phyloP scores from a whole-genome alignment of 2,797 vertebrate species.

The Premnoplex brunnescens region DNA sequence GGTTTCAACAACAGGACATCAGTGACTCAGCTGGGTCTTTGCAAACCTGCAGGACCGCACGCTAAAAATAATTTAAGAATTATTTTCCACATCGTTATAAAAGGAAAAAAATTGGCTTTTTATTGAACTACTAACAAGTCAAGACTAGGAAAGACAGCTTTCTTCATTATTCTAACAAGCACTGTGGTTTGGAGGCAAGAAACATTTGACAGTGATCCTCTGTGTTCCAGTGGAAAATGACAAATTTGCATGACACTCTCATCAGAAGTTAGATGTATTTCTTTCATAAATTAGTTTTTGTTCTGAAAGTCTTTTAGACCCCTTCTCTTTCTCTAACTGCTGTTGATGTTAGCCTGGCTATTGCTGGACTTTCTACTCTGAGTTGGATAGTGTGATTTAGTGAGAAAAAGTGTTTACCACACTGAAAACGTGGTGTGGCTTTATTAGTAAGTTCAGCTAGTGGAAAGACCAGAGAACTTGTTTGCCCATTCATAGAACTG shows the following conservation, averaged over 20 bases:
- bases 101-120: neutral
- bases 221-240: neutral
- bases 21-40: neutral
- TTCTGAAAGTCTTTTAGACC: neutral
- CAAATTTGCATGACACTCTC: fast-evolving
- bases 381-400: neutral
- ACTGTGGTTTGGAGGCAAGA: neutral
- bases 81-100: neutral
- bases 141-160: neutral
- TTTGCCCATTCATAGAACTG: conserved; percentile 1
- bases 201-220: neutral
- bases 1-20: neutral
- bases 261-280: neutral
- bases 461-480: conserved; percentile 22
- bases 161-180: neutral
- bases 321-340: neutral
- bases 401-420: neutral
- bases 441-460: neutral
- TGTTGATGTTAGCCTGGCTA: neutral
- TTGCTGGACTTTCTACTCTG: neutral
- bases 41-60: neutral
- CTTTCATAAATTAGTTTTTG: neutral
- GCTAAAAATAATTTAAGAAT: neutral
- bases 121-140: neutral
- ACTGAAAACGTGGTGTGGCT: neutral